A percentile compares a stretch with the other conserved stretches of the same genome.
Evolutionary conservation across 2,888 invertebrate species (phyloP).

Genomic region (Ornithoptera alexandrae): DNA sequence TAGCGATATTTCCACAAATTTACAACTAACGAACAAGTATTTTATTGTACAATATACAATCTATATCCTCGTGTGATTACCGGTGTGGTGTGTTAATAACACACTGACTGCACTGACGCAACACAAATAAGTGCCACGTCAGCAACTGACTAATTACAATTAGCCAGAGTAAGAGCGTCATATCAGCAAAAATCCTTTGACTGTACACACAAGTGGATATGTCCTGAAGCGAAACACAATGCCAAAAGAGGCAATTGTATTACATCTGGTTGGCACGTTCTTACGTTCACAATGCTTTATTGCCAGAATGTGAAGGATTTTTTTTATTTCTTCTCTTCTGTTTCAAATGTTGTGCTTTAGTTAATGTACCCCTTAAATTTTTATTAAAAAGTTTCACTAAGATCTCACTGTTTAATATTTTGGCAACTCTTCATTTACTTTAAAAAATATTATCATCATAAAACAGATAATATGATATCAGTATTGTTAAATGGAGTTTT

Average conservation of each 20-base stretch:
- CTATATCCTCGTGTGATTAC: not conserved
- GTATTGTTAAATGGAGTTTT: no score
- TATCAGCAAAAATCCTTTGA: constrained; percentile 29
- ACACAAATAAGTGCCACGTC: constrained; percentile 17
- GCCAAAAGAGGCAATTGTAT: constrained; percentile 23
- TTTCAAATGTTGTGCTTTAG: not conserved
- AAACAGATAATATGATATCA: no score
- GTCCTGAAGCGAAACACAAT: constrained; percentile 12
- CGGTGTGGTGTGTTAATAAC: constrained; percentile 9
- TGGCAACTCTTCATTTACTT: no score
- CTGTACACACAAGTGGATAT: constrained; percentile 15
- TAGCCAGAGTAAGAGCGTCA: constrained; percentile 17
- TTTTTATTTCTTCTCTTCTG: not conserved
- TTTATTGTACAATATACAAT: not conserved
- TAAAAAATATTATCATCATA: no score
- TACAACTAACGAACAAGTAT: not conserved
- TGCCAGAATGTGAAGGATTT: not conserved
- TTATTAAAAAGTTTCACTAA: no score
- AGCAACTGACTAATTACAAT: constrained; percentile 29
- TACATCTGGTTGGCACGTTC: constrained; percentile 20
- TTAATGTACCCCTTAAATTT: no score
- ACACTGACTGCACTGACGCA: constrained; percentile 19
- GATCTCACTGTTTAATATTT: no score
- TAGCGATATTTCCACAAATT: no score
- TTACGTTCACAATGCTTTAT: not conserved